phyloP scores from a whole-genome alignment of 2,113 vertebrate genomes.

The Microcebus lehilahytsara region DNA sequence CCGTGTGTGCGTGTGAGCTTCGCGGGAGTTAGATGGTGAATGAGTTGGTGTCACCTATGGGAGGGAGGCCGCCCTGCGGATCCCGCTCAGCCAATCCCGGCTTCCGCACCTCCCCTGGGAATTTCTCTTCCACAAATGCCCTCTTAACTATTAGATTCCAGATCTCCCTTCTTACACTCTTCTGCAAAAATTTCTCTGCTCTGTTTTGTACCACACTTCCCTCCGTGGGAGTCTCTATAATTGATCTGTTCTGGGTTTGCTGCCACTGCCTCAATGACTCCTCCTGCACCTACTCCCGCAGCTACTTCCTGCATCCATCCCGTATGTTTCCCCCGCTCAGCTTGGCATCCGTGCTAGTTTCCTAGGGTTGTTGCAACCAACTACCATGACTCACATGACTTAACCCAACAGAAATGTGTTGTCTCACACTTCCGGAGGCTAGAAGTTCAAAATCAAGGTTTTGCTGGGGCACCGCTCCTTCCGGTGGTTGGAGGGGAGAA shows the following conservation, averaged over 20 bases:
- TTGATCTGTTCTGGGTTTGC: neutral
- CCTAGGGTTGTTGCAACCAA: neutral
- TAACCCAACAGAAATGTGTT: neutral
- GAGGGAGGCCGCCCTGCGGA: neutral
- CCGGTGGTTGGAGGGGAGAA: neutral
- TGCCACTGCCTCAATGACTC: neutral
- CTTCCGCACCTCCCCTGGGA: neutral
- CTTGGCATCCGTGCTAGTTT: neutral
- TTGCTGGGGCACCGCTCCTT: neutral
- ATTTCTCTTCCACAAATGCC: neutral
- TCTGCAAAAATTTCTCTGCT: neutral
- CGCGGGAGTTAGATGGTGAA: accelerated
- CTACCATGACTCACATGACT: neutral
- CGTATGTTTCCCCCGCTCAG: neutral
- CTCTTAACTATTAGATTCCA: neutral
- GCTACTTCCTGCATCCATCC: neutral
- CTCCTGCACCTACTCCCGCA: neutral
- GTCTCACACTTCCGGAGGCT: neutral
- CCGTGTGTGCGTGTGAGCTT: neutral
- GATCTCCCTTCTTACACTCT: neutral
- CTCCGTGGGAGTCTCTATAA: neutral
- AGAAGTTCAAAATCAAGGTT: neutral
- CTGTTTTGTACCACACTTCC: neutral
- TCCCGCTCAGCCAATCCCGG: neutral
- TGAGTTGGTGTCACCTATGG: no score